Evolutionary conservation across 1,140 invertebrate species (phyloP).

Genomic region (Acyrthosiphon pisum): DNA sequence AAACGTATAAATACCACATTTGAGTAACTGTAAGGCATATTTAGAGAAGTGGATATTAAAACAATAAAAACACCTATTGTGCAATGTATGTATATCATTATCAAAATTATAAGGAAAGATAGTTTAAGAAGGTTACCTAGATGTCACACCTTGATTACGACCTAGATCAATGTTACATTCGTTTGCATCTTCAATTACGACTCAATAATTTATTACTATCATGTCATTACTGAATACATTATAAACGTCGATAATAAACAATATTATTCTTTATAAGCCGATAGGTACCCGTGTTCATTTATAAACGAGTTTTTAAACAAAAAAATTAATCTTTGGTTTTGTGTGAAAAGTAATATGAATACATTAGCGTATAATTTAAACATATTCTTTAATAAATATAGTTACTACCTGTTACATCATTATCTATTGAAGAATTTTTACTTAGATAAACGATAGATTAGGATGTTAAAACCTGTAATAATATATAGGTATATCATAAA

Average conservation of each 20-base stretch:
- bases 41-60: not conserved
- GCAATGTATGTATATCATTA: slow-evolving; percentile 32
- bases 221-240: slow-evolving; percentile 7
- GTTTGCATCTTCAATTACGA: slow-evolving; percentile 29
- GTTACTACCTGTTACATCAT: not conserved
- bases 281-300: not conserved
- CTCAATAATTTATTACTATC: slow-evolving; percentile 17
- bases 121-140: slow-evolving; percentile 44
- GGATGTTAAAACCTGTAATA: not conserved
- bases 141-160: slow-evolving; percentile 45
- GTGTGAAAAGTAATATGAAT: not conserved
- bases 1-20: not conserved
- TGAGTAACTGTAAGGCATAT: not conserved
- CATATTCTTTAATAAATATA: not conserved
- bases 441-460: not conserved
- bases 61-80: not conserved
- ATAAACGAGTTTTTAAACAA: not conserved
- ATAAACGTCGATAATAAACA: not conserved
- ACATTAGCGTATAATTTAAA: not conserved
- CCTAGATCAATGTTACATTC: slow-evolving; percentile 50
- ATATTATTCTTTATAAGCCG: not conserved
- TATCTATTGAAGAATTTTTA: not conserved
- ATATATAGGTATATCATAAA: too few species aligned
- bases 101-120: slow-evolving; percentile 30
- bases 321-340: not conserved